phyloP scores from a whole-genome alignment of 2,888 invertebrate species.

The Dicyrtoma fusca region DNA sequence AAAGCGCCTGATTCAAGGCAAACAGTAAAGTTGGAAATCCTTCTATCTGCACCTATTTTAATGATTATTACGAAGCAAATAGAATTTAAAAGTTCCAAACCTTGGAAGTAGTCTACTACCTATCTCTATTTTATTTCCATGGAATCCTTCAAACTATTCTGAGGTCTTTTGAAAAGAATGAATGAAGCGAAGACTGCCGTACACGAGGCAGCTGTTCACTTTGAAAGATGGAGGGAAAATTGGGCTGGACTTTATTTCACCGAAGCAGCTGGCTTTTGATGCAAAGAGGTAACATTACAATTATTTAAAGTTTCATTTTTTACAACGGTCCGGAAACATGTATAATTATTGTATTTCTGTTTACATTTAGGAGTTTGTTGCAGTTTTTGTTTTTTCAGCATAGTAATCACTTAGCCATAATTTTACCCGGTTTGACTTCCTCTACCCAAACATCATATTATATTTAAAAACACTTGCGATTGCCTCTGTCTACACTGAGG shows the following conservation, averaged over 20 bases:
- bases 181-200: conserved; percentile 33
- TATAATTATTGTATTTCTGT: neutral
- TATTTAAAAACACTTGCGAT: conserved; percentile 74
- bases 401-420: conserved; percentile 62
- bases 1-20: no score
- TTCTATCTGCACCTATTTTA: no score
- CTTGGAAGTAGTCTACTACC: conserved; percentile 40
- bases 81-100: conserved; percentile 33
- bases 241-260: conserved; percentile 43
- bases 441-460: conserved; percentile 77
- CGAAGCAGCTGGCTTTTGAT: neutral
- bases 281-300: neutral
- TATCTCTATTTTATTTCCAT: conserved; percentile 40
- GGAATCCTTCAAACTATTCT: conserved; percentile 44
- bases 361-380: no score
- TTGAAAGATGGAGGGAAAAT: conserved; percentile 49
- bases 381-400: no score
- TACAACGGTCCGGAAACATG: neutral
- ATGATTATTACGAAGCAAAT: no score
- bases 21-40: no score
- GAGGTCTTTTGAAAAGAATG: conserved; percentile 35
- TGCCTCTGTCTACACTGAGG: conserved; percentile 65
- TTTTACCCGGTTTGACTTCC: conserved; percentile 79
- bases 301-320: neutral
- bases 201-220: conserved; percentile 44